Base-by-base conservation (phyloP, 1,140 invertebrate species). In the Meloidogyne exigua region DNA sequence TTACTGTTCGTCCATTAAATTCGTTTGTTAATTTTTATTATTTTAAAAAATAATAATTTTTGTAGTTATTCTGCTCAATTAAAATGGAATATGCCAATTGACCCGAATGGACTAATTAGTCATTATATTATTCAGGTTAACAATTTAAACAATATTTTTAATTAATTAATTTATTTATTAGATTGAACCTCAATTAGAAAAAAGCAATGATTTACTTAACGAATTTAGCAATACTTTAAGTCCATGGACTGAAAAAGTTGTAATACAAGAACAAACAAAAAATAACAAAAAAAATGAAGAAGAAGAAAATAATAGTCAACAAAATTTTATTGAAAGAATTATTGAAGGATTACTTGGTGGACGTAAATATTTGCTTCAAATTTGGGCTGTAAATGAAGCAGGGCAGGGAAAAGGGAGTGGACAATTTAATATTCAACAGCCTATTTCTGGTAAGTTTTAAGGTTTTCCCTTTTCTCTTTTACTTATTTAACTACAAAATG, bases 301-400 rank as follows among this genome's bases (percentile, higher is more conserved):
- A 23, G 42, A 39, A n/a, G 42, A 63, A 72, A 11, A 10, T 63
- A 28, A 26, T 72, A 65, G 28, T 2, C 57, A 23, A 25, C 36
- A 36, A 25, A 13, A 66, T 18, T 18, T 28, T 36, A 26, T 69
- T 11, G 42, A 77, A 26, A 68, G 32, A 66, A 74, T 85, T 21
- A 70, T 85, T 36, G 85, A 85, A 67, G 76, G 80, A 57, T 65
- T 86, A 18, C 68, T 84, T 65, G 84, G 84, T 25, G 84, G 85
- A 62, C 78, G 77, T 62, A 70, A 65, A 12, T 86, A 86, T 75
- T 72, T 75, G 26, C 67, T 86, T 44, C 72, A 76, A 67, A 79
- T 87, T 21, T 64, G 74, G 28, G 85, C 85, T 13, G 82, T 86
- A 18, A 86, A 77, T 32, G 85, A 85, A 78, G 84, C 84, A 23